Conservation (phyloP, 2,888 invertebrate genomes). For the Parasteatoda lunata region DNA sequence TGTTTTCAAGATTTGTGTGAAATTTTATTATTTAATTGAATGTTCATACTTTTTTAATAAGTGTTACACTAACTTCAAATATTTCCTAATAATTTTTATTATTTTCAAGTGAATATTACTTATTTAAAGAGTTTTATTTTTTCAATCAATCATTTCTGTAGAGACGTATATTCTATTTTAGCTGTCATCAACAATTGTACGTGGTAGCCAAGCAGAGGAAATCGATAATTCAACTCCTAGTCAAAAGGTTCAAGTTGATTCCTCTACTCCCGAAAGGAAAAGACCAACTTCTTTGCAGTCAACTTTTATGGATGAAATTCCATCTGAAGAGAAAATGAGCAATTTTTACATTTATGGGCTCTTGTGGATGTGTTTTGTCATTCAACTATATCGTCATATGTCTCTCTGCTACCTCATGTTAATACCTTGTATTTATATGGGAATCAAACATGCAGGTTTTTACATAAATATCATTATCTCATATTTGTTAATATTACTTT, state of each 20-base stretch:
- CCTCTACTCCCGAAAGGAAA: constrained; percentile 58
- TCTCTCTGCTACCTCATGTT: constrained; percentile 86
- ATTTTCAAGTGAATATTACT: no score
- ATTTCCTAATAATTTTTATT: no score
- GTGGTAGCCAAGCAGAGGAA: not conserved
- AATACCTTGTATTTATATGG: constrained; percentile 84
- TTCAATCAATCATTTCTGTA: no score
- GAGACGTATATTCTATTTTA: not conserved
- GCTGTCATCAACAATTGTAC: not conserved
- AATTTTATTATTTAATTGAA: no score
- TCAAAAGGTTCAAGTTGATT: constrained; percentile 68
- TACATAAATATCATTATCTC: not conserved
- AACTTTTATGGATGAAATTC: constrained; percentile 22
- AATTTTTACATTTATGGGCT: constrained; percentile 76
- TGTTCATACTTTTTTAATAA: no score
- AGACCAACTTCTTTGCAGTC: constrained; percentile 5
- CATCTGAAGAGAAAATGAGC: constrained; percentile 70
- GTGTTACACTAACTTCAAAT: no score
- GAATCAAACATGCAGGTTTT: constrained; percentile 77
- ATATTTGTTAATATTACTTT: no score
- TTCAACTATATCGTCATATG: constrained; percentile 89
- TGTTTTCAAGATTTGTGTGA: no score
- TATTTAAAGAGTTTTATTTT: no score
- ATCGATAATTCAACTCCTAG: not conserved
- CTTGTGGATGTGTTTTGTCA: constrained; percentile 86